phyloP scores from a whole-genome alignment of 2,888 invertebrate genomes.

The Ennomos quercinarius region DNA sequence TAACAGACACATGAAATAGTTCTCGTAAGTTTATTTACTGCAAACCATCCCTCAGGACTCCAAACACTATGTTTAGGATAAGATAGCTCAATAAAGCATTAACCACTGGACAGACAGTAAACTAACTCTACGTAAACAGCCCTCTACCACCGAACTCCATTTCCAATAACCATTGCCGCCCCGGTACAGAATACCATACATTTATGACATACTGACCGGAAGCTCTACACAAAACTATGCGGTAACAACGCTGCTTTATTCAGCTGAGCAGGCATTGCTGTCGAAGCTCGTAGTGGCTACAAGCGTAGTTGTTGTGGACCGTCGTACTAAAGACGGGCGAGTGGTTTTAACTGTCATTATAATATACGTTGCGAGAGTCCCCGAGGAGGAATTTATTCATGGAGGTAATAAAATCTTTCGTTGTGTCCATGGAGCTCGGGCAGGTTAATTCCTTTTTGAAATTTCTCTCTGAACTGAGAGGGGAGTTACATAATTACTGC shows the following conservation, averaged over 20 bases:
- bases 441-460: conserved; percentile 71
- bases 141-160: conserved; percentile 22
- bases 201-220: conserved; percentile 15
- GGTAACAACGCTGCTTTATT: conserved; percentile 14
- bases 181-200: conserved; percentile 29
- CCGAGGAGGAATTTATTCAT: conserved; percentile 78
- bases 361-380: conserved; percentile 72
- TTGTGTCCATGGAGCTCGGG: conserved; percentile 55
- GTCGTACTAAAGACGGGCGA: conserved; percentile 59
- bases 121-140: conserved; percentile 23
- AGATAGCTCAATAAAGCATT: conserved; percentile 33
- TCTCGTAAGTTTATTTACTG: conserved; percentile 13
- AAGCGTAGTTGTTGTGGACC: conserved; percentile 51
- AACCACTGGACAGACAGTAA: conserved; percentile 21
- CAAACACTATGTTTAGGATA: conserved; percentile 24
- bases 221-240: conserved; percentile 18
- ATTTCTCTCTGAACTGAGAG: conserved; percentile 50
- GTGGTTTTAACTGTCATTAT: conserved; percentile 67
- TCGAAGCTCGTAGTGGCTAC: conserved; percentile 48
- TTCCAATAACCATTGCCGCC: conserved; percentile 30
- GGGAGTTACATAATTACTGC: conserved; percentile 37
- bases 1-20: conserved; percentile 9
- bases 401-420: conserved; percentile 80
- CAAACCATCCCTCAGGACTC: conserved; percentile 19
- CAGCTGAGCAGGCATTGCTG: conserved; percentile 49